Evolutionary conservation across 2,797 vertebrate genomes (phyloP), one percentile per base, ranked within the genome.

Genomic region (Pelodytes ibericus): DNA sequence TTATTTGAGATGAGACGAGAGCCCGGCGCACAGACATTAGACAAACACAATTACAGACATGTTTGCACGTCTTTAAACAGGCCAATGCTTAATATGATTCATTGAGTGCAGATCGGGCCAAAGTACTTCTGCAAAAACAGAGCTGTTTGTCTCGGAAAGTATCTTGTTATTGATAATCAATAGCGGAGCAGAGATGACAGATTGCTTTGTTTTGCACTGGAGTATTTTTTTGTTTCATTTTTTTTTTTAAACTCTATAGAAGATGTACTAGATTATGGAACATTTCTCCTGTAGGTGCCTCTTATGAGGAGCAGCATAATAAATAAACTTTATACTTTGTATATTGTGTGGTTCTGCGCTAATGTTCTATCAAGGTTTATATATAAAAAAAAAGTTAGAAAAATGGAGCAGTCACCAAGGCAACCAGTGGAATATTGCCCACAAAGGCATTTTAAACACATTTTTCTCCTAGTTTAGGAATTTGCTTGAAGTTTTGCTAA

Each of bases 141-240:
- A 89, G 86, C 82, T 82, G 88, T 94, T 91, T 89, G 89, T 94
- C 91, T 92, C 90, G 87, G 85, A 81, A 89, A 91, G 86, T 91
- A 90, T 89, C 89, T 89, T 83, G 88, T 90, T 90, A 92, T 90
- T 87, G 85, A 90, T 89, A 90, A 94, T 94, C 93, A 92, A 93
- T 92, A 87, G 87, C 74, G 81, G 77, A 87, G 83, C 82, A 67
- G 79, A 88, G 85, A 92, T 92, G 92, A 94, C 77, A 87, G 92
- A 95, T 93, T 80, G 81, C 80, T 87, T 90, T 89, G 89, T 90
- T 90, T 88, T 87, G 76, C 80, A 83, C 64, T 0, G 0, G 79
- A 85, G 82, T 80, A 82, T 88, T 26, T 62, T 57, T 30, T 44
- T 26, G 7, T 53, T 30, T 51, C 31, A 53, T 29, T 26, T 76